Percentiles rank a stretch among this genome's conserved stretches.
phyloP scores from a whole-genome alignment of 2,113 vertebrate genomes.

The Tachuris rubrigastra region DNA sequence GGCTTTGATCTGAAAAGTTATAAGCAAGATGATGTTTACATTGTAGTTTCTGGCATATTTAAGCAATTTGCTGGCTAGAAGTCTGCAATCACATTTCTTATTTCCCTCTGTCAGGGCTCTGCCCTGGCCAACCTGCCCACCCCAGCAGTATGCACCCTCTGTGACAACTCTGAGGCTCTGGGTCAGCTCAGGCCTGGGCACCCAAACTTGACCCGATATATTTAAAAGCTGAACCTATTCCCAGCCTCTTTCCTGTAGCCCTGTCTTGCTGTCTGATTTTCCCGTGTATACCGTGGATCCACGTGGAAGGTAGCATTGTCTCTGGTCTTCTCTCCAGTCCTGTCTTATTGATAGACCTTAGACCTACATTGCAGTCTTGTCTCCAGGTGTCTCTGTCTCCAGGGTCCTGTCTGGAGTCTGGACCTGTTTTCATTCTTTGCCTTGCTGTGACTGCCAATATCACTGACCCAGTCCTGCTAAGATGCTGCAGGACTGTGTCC shows the following conservation, averaged over 20 bases:
- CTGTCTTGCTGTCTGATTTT: not conserved
- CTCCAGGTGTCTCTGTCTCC: not conserved
- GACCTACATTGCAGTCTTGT: not conserved
- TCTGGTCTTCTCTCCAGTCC: not conserved
- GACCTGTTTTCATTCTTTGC: not conserved
- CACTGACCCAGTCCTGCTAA: not conserved
- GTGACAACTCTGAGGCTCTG: not conserved
- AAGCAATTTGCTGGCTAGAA: not conserved
- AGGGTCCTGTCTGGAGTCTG: not conserved
- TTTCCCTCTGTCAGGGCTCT: not conserved
- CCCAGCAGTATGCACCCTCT: not conserved
- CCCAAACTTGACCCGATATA: not conserved
- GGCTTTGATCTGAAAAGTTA: accelerated
- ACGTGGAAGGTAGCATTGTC: not conserved
- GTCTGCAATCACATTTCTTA: not conserved
- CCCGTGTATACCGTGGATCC: not conserved
- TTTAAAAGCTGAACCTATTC: not conserved
- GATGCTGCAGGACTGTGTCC: not conserved
- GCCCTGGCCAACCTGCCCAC: not conserved
- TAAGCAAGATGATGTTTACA: not conserved
- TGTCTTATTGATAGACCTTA: not conserved
- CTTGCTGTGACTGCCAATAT: not conserved
- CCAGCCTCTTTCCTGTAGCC: not conserved
- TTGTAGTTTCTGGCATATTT: not conserved
- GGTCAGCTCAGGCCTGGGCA: not conserved